Evolutionary conservation across 2,888 invertebrate species (phyloP), one percentile per base, ranked within the genome.

Genomic region (Stenichneumon culpator): DNA sequence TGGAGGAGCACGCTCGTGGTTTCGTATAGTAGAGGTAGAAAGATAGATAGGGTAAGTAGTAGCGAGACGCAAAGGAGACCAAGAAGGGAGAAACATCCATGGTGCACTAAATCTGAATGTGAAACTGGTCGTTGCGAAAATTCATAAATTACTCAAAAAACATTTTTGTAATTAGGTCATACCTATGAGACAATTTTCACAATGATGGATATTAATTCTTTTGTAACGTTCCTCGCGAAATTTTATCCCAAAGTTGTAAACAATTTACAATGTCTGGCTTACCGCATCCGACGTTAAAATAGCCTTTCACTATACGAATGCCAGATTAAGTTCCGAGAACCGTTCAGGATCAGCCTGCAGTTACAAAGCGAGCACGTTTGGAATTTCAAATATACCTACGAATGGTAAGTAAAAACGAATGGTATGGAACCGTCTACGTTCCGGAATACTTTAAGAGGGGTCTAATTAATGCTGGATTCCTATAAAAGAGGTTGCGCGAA

Each of bases 1-100:
- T 39, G 83, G 52, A 74, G 83, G 25, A 68, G 65, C 32, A 44
- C 54, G 69, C 69, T 70, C 60, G 68, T 47, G 83, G 73, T 70
- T 83, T 79, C 68, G 65, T 69, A 63, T 32, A 79, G 54, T 22
- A 50, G 57, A 78, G 4, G 60, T 63, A 16, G 25, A 83, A 39
- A 19, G 79, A 79, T 72, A 60, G 50, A 70, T 44, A 60, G 73
- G 11, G 25, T 14, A 11, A 57, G 60, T 32, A 6, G 28, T 32
- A 5, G 11, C 79, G 68, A 60, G 68, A 83, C 50, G 68, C 60
- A 68, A 69, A 74, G 74, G 69, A 79, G 73, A 60, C 19, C 16
- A 19, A 3, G 14, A 32, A 52, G 57, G 22, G 14, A 19, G 57
- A 44, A 75, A 75, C 65, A 52, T 52, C 60, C 11, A 22, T 11